Base-by-base conservation (phyloP, 2,113 vertebrate genomes). In the Lampris incognitus region DNA sequence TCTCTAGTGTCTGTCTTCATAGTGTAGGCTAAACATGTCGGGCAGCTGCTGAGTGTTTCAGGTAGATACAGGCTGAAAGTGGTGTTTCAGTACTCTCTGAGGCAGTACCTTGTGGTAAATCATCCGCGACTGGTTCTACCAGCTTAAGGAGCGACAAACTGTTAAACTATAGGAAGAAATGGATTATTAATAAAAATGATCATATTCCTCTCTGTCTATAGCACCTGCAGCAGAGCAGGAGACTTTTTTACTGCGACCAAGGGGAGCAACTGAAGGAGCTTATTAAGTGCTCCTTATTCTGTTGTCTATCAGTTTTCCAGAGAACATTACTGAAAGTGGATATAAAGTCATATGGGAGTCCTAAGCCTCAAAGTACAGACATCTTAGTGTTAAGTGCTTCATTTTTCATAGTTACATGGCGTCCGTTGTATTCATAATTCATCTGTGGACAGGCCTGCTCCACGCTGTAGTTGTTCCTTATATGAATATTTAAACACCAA, bases 351-450 rank as follows among this genome's bases (percentile, higher is more conserved):
- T 82, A 72, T 83, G 88, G 66, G 74, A 64, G 57, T 38, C 41
- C 60, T 69, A 73, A 78, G 75, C 61, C 70, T 86, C 74, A 64
- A 77, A 78, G 65, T 63, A 44, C 69, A 60, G 49, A 75, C 55
- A 2, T 76, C 65, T 73, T 50, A 75, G 69, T 77, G 78, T 76
- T 76, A 84, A 88, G 80, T 87, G 87, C 71, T 81, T 87, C 39
- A 81, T 81, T 85, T 85, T 73, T 90, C 76, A 76, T 65, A 54
- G 83, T 59, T 61, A 41, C 71, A 84, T 56, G n/a, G 72, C 63
- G 74, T 87, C 72, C 37, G 7, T 79, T 66, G 55, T 83, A 79
- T 89, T 86, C 81, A 87, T 87, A 86, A 89, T 85, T 91, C 56
- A 90, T 89, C 86, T 84, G 70, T 39, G 55, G 78, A 77, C 61